Base-by-base conservation (phyloP, 2,888 invertebrate species). In the Congeria kusceri region DNA sequence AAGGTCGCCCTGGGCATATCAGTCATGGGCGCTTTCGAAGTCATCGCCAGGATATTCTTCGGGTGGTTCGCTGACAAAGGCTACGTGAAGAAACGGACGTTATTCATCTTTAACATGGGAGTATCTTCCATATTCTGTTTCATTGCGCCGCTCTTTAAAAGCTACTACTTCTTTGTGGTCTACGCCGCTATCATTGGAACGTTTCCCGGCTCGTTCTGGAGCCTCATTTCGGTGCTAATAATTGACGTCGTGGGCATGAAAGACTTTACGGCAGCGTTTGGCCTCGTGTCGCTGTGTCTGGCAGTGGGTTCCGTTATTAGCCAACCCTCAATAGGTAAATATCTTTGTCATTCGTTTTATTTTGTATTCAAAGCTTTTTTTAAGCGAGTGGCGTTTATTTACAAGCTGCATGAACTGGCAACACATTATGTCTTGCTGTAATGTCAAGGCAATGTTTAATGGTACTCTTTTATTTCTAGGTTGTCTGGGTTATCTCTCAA, bases 41-140 rank as follows among this genome's bases (percentile, higher is more conserved):
- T 96, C 0, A 95, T 95, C 68, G 96, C 96, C 0, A 94, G 96
- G 28, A 94, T 96, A 0, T 96, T 96, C 0, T 94, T 96, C 0
- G 96, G 96, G 3, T 96, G 95, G 95, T 93, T 96, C 0, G 96
- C 96, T 4, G 96, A 96, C 90, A 92, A 96, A 5, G 96, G 96
- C 84, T 92, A 13, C n/a, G 49, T 53, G n/a, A 53, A 53, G 53
- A 53, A 53, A 53, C 20, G 53, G 47, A 49, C 74, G 25, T 64
- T 83, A n/a, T 85, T 80, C 64, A 44, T 75, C 9, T 49, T 76
- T 13, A 65, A 76, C 18, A 74, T 77, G 66, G 9, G 77, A 3
- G 53, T 80, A 4, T 59, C 76, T 29, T 71, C 77, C 7, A 20
- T 80, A 4, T 76, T 76, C 25, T 58, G 74, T 15, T 77, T 86